These are phyloP conservation scores for Drosophila navojoa DNA, from an alignment of 1,140 invertebrate genomes.

Conservation along the genomic window DNA sequence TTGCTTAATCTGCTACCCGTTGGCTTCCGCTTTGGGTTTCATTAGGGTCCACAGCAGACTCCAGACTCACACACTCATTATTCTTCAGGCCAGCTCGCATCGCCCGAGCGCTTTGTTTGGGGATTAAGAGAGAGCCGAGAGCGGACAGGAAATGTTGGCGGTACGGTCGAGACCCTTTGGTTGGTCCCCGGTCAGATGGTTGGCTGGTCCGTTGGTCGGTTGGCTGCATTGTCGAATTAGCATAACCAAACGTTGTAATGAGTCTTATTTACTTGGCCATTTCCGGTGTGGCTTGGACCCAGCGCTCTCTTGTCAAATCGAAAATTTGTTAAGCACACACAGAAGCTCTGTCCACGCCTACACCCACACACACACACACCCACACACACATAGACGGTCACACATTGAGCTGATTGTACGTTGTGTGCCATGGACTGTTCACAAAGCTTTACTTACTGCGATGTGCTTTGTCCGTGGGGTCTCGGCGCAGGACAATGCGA, in stretches of 20 bases:
- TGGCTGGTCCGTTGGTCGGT: constrained; percentile 12
- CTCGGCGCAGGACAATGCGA: constrained; percentile 89
- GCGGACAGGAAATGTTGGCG: constrained; percentile 48
- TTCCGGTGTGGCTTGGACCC: constrained; percentile 58
- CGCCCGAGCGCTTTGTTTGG: constrained; percentile 54
- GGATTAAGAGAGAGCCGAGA: constrained; percentile 44
- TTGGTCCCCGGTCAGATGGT: constrained; percentile 23
- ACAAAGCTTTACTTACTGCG: constrained; percentile 88
- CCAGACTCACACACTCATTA: constrained; percentile 52
- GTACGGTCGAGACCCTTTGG: constrained; percentile 26
- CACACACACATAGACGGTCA: constrained; percentile 16
- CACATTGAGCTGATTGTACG: background rate
- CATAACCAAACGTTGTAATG: constrained; percentile 80
- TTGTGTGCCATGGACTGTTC: no score
- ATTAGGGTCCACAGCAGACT: constrained; percentile 61
- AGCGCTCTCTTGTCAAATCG: constrained; percentile 35
- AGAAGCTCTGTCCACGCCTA: background rate
- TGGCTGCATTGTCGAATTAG: constrained; percentile 58
- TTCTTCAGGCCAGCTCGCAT: constrained; percentile 39
- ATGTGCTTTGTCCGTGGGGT: constrained; percentile 93
- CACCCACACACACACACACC: constrained; percentile 25
- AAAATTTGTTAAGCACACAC: constrained; percentile 28
- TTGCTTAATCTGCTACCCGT: constrained; percentile 78
- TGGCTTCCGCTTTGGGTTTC: constrained; percentile 78
- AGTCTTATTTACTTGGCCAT: constrained; percentile 80